A percentile compares a stretch with the other conserved stretches of the same genome.
Conservation (phyloP, 1,140 invertebrate species). For the Vanessa tameamea region DNA sequence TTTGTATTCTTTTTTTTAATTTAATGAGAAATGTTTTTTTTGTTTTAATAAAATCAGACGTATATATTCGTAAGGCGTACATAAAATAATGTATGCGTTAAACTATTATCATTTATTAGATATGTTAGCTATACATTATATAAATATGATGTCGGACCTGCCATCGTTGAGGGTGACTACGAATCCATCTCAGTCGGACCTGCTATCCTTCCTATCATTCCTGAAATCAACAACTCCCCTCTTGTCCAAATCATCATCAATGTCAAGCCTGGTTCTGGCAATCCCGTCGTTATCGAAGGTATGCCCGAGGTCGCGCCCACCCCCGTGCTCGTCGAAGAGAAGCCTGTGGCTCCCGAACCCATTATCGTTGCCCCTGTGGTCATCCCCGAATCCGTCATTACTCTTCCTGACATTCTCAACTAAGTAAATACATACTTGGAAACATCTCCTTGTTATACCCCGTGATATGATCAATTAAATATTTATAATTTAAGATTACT, state of each 20-base stretch:
- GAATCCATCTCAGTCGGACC: conserved; percentile 35
- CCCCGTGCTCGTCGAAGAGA: conserved; percentile 8
- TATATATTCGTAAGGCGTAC: no score
- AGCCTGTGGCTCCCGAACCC: neutral
- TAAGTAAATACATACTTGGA: neutral
- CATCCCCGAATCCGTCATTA: neutral
- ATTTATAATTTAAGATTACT: no score
- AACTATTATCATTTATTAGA: neutral
- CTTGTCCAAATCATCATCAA: neutral
- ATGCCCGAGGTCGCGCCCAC: neutral
- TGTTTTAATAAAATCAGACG: neutral
- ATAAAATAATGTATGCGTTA: neutral
- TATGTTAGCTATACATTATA: neutral
- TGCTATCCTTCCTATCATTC: no score
- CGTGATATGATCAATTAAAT: no score
- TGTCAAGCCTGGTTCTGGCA: neutral
- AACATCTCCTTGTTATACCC: no score
- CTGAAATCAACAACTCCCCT: no score
- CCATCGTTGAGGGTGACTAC: conserved; percentile 34
- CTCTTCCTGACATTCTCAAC: neutral
- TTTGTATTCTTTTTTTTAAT: neutral
- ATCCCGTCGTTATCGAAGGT: neutral
- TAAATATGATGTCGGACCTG: conserved; percentile 22
- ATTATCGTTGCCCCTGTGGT: neutral
- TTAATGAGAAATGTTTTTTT: no score